Evolutionary conservation across 2,888 invertebrate genomes (phyloP).

Genomic region (Emesis furor): DNA sequence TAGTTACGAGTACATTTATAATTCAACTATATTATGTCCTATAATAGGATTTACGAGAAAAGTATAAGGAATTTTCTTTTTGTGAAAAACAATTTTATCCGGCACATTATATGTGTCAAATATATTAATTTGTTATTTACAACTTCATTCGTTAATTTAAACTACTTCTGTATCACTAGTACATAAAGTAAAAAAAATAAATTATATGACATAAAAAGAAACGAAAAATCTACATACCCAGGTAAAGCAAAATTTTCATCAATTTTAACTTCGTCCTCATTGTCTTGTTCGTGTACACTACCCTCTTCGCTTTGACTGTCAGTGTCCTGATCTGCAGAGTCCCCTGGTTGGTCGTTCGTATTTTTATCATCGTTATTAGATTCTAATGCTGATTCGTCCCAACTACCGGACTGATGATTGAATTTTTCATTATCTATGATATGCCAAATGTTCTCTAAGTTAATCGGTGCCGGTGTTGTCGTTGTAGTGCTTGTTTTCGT

Average conservation of each 20-base stretch:
- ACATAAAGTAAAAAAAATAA: no score
- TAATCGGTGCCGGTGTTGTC: slow-evolving; percentile 77
- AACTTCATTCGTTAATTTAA: no score
- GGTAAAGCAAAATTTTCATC: slow-evolving; percentile 87
- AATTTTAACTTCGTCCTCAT: slow-evolving; percentile 72
- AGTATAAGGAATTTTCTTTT: no score
- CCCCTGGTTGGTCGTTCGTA: slow-evolving; percentile 32
- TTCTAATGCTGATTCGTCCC: slow-evolving; percentile 83
- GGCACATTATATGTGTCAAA: no score
- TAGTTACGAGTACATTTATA: no score
- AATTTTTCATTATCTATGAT: slow-evolving; percentile 87
- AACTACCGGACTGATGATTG: slow-evolving; percentile 81
- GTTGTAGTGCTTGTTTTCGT: slow-evolving; percentile 80
- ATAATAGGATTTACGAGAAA: no score
- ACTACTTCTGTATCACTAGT: no score
- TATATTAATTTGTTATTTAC: no score
- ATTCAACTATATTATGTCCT: no score
- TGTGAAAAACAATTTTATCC: no score
- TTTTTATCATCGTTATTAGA: slow-evolving; percentile 65
- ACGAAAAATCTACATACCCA: slow-evolving; percentile 79
- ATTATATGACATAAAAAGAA: background rate
- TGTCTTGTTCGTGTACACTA: slow-evolving; percentile 60
- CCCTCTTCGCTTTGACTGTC: slow-evolving; percentile 53
- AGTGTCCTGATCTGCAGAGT: slow-evolving; percentile 36
- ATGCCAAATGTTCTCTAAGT: slow-evolving; percentile 88